Evolutionary conservation across 2,888 invertebrate species (phyloP), one percentile per base, ranked within the genome.

Genomic region (Labia minor): DNA sequence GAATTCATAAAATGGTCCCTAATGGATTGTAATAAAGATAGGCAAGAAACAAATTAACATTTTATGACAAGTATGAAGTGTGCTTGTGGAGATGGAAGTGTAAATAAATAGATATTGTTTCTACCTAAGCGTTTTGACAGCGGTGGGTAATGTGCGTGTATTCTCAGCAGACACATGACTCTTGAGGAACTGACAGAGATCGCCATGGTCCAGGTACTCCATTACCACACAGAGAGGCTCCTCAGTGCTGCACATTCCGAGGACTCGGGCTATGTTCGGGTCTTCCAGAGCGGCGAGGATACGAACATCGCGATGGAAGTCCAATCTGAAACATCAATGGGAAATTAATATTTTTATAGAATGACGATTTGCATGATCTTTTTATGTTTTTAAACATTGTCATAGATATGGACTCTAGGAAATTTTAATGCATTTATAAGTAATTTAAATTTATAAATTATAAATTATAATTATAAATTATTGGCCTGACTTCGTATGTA

Each of bases 251-350:
- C 81, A 82, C 69, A 81, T 79, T 20, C 82, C 83, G 69, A 83
- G 74, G 21, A 83, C 79, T 64, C 81, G 77, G 20, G 82, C 82
- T 67, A 83, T 80, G 73, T 83, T 82, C 1, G 79, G 77, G 73
- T 84, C 83, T 70, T 81, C 88, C 65, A 94, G 78, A n/a, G 90
- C 88, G 1, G 91, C 88, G 74, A 94, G 80, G 70, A 92, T 88
- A 75, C 88, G 85, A n/a, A 93, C 89, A 77, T 93, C 93, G 66
- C 90, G 84, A 76, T 89, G 88, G 75, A 93, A 92, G 75, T 92
- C 91, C 75, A 86, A 83, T 79, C 92, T 92, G 77, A 77, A 69
- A 68, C 20, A 66, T 18, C n/a, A 63, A 64, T 14, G 61, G 21
- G 16, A n/a, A 19, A 20, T 19, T 16, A 65, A 37, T 11, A 67